Percentiles rank a stretch among this genome's conserved stretches.
Evolutionary conservation across 2,113 vertebrate species (phyloP).

Genomic region (Lates calcarifer): DNA sequence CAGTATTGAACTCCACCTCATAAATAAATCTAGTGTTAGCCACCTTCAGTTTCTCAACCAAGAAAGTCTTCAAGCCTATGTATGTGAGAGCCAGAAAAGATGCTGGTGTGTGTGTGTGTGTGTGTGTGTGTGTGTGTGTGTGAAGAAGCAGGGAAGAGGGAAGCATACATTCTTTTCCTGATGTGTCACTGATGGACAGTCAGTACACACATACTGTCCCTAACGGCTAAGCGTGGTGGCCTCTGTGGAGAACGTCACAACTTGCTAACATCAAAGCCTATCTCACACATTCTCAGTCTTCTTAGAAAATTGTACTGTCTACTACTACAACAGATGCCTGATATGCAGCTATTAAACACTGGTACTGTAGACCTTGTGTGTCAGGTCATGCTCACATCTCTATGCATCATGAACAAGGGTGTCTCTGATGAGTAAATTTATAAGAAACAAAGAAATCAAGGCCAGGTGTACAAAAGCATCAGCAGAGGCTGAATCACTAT

Average conservation of each 20-base stretch:
- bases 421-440: background rate
- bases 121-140: conserved; percentile 1
- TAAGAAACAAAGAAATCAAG: background rate
- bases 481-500: background rate
- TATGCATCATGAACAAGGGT: background rate
- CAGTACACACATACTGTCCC: background rate
- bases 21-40: conserved; percentile 59
- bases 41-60: conserved; percentile 11
- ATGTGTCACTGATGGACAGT: conserved; percentile 27
- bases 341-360: background rate
- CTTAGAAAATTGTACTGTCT: background rate
- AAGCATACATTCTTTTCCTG: background rate
- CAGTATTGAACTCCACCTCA: conserved; percentile 40
- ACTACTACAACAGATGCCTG: background rate
- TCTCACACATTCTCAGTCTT: background rate
- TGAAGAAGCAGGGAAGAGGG: background rate
- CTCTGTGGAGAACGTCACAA: conserved; percentile 14
- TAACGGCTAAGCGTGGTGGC: background rate
- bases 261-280: conserved; percentile 5
- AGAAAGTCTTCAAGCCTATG: background rate
- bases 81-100: background rate
- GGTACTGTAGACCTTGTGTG: background rate
- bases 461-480: background rate
- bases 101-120: background rate
- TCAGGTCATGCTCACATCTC: background rate